Evolutionary conservation across 1,140 invertebrate species (phyloP).

Genomic region (Colletes gigas): DNA sequence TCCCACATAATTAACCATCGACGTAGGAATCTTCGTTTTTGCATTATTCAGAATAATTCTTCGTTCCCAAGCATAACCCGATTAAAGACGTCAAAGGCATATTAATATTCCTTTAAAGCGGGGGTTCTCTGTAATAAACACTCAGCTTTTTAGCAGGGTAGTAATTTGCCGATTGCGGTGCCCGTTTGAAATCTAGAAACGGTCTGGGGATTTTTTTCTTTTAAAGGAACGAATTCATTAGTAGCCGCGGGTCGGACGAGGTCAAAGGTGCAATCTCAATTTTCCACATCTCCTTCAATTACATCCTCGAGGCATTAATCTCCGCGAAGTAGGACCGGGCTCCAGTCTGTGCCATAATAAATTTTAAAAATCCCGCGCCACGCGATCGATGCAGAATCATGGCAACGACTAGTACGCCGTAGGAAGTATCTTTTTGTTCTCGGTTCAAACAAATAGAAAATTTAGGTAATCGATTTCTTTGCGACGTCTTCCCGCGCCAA

Average conservation of each 20-base stretch:
- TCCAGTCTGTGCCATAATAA: not conserved
- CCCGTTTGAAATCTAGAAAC: slow-evolving; percentile 12
- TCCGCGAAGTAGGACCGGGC: not conserved
- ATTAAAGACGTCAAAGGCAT: slow-evolving; percentile 23
- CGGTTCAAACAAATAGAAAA: too few species aligned
- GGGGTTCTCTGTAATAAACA: slow-evolving; percentile 23
- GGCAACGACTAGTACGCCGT: too few species aligned
- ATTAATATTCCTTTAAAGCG: slow-evolving; percentile 1
- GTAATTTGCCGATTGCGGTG: slow-evolving; percentile 33
- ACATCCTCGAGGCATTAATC: slow-evolving; percentile 36
- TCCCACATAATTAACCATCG: not conserved
- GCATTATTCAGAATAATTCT: not conserved
- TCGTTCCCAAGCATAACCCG: not conserved
- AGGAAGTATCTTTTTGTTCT: too few species aligned
- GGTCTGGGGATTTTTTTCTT: not conserved
- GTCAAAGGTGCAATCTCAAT: slow-evolving; percentile 48
- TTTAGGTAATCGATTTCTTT: not conserved
- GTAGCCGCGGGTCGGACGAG: slow-evolving; percentile 24
- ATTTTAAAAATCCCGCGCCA: not conserved
- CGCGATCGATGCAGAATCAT: not conserved
- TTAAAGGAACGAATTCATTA: slow-evolving; percentile 40
- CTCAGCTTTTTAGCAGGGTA: slow-evolving; percentile 12
- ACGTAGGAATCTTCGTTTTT: not conserved
- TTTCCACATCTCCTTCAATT: slow-evolving; percentile 44
- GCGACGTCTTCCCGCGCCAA: too few species aligned